Conservation (phyloP, 2,113 vertebrate species). For the Hippocampus zosterae region DNA sequence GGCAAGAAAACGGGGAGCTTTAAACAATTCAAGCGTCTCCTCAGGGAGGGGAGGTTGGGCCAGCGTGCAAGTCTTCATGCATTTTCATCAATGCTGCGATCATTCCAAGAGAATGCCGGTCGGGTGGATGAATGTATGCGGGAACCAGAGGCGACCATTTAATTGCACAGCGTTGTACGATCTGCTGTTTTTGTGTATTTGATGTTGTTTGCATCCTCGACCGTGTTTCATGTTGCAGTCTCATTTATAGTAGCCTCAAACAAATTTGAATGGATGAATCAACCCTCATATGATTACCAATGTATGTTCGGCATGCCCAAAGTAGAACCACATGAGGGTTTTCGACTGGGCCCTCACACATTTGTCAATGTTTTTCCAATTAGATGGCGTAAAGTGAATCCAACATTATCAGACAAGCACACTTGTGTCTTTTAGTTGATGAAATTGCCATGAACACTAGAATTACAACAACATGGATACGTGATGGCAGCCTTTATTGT, state of each 20-base stretch:
- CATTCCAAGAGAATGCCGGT: conserved; percentile 55
- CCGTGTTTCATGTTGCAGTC: conserved; percentile 22
- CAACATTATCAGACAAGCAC: conserved; percentile 33
- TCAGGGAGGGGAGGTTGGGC: conserved; percentile 44
- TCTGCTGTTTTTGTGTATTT: conserved; percentile 37
- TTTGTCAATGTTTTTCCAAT: conserved; percentile 15
- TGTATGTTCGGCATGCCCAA: conserved; percentile 27
- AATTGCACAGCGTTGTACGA: conserved; percentile 8
- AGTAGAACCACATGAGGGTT: conserved; percentile 40
- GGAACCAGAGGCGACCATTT: conserved; percentile 45
- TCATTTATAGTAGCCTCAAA: conserved; percentile 3
- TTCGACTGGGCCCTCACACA: conserved; percentile 28
- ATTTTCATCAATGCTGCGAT: conserved; percentile 65
- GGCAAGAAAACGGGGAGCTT: conserved; percentile 20
- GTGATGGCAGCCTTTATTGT: conserved; percentile 54
- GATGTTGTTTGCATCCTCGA: conserved; percentile 15
- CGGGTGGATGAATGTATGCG: conserved; percentile 53
- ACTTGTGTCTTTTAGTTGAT: conserved; percentile 54
- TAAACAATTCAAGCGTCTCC: conserved; percentile 52
- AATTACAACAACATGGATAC: conserved; percentile 47
- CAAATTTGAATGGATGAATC: conserved; percentile 57
- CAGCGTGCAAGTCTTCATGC: conserved; percentile 56
- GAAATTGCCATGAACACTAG: conserved; percentile 53
- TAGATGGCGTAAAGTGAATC: conserved; percentile 31
- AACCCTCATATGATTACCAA: conserved; percentile 23